Percentiles rank a stretch among this genome's conserved stretches.
These are phyloP conservation scores for Anableps anableps DNA, from an alignment of 2,797 vertebrate species.

Conservation along the genomic window DNA sequence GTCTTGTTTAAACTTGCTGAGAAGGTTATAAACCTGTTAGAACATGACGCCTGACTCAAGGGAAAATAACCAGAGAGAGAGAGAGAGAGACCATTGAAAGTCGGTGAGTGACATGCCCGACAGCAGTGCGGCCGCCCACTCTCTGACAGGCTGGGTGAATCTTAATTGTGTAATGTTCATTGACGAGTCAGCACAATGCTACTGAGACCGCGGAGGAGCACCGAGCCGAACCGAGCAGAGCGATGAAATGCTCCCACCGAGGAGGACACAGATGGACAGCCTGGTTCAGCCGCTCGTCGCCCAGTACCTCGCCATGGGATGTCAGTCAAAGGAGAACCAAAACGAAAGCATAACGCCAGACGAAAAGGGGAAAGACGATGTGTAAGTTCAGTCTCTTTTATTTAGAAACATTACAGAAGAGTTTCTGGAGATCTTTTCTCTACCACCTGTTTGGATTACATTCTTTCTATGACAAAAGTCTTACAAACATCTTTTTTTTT, in stretches of 20 bases:
- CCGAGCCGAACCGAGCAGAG: slow-evolving; percentile 60
- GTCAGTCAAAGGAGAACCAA: slow-evolving; percentile 76
- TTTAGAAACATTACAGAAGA: not conserved
- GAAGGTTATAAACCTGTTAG: not conserved
- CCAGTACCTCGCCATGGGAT: slow-evolving; percentile 84
- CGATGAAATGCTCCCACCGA: slow-evolving; percentile 74
- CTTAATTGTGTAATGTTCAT: slow-evolving; percentile 71
- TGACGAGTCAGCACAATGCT: slow-evolving; percentile 77
- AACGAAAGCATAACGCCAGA: slow-evolving; percentile 66
- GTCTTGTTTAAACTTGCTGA: slow-evolving; percentile 14
- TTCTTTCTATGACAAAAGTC: not conserved
- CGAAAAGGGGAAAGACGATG: slow-evolving; percentile 77
- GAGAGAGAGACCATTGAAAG: slow-evolving; percentile 26
- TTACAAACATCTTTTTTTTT: not conserved
- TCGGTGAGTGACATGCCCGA: slow-evolving; percentile 68
- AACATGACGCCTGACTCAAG: slow-evolving; percentile 27
- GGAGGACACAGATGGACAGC: slow-evolving; percentile 82
- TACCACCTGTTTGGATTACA: not conserved
- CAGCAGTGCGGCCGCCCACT: slow-evolving; percentile 73
- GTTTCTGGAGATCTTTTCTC: not conserved
- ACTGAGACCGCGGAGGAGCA: slow-evolving; percentile 65
- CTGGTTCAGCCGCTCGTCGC: slow-evolving; percentile 82
- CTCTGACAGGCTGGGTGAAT: slow-evolving; percentile 62
- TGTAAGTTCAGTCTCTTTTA: slow-evolving; percentile 65
- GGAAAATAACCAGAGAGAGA: slow-evolving; percentile 1